A percentile compares a stretch with the other conserved stretches of the same genome.
phyloP scores from a whole-genome alignment of 2,888 invertebrate genomes.

The Zygaena filipendulae region DNA sequence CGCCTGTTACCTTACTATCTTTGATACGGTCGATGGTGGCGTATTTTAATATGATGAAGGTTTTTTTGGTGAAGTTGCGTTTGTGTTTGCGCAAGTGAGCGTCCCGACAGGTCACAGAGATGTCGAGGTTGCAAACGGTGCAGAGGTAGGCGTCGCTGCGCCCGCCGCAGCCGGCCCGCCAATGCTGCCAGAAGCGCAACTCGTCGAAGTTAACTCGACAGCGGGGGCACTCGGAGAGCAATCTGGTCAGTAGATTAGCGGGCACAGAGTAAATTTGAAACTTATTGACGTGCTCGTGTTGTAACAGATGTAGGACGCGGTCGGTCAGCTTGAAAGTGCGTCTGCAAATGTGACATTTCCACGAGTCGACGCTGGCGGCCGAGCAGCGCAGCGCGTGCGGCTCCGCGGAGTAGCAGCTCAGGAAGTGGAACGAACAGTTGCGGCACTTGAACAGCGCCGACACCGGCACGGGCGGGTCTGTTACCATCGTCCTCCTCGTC shows the following conservation, averaged over 20 bases:
- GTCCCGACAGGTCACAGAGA: conserved; percentile 1
- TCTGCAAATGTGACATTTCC: conserved; percentile 14
- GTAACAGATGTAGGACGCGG: conserved; percentile 2
- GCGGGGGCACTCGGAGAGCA: conserved; percentile 9
- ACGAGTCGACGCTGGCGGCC: neutral
- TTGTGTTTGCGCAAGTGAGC: conserved; percentile 7
- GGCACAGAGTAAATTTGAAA: conserved; percentile 8
- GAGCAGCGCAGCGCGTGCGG: conserved; percentile 17
- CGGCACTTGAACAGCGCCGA: conserved; percentile 25
- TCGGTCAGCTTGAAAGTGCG: conserved; percentile 7
- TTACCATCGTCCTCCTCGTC: neutral
- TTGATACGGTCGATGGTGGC: no score
- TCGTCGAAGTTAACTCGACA: conserved; percentile 10
- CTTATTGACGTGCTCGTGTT: conserved; percentile 5
- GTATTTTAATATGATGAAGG: no score
- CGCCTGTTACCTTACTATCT: no score
- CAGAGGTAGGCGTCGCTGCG: conserved; percentile 5
- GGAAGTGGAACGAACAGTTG: conserved; percentile 23
- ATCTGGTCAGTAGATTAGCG: conserved; percentile 5
- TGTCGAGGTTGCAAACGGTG: conserved; percentile 5
- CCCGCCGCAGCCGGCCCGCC: conserved; percentile 3
- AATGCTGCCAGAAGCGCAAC: conserved; percentile 7
- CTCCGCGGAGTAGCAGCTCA: conserved; percentile 15
- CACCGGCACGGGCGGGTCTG: conserved; percentile 18
- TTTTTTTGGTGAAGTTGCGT: no score